Evolutionary conservation across 2,113 vertebrate species (phyloP), one percentile per base, ranked within the genome.

Genomic region (Astur gentilis): DNA sequence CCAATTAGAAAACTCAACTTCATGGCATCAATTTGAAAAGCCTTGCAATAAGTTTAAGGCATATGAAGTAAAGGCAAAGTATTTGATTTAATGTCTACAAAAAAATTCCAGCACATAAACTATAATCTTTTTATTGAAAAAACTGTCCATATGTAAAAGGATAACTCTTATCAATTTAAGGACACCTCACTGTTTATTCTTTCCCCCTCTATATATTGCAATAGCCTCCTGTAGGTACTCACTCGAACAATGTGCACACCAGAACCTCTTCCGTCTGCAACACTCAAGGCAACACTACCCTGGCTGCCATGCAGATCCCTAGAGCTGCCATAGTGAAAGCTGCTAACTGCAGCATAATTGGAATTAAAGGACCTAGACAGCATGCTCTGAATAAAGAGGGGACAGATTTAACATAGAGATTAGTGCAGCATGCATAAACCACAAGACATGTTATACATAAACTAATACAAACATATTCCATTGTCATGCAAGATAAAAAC

Each of bases 351-450:
- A 97, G 98, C 98, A 58, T 98, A 98, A 99, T 98, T 98, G 99
- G 98, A 99, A 98, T 99, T 99, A 99, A 98, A 99, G 99, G 99
- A 99, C 98, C 99, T 98, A 98, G 99, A 99, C 98, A 99, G 99
- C 98, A 98, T 98, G 91, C 98, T 99, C 99, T 99, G 98, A 99
- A 98, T 98, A 98, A 97, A 98, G 98, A 98, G 96, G 98, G 98
- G 97, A 98, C 82, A 99, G 98, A 98, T 98, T 98, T 98, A 97
- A 99, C 97, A 47, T 20, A 98, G 97, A 98, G 95, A 98, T 98
- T 98, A 96, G 96, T 96, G 83, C 90, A 92, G 93, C 94, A 96
- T 94, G 90, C 94, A 95, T 89, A 95, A 97, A 97, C 89, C 97
- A 98, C 96, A 83, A 75, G 96, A 98, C 97, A 83, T 44, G 93